phyloP scores from a whole-genome alignment of 2,113 vertebrate species.

The Lepisosteus osseus region DNA sequence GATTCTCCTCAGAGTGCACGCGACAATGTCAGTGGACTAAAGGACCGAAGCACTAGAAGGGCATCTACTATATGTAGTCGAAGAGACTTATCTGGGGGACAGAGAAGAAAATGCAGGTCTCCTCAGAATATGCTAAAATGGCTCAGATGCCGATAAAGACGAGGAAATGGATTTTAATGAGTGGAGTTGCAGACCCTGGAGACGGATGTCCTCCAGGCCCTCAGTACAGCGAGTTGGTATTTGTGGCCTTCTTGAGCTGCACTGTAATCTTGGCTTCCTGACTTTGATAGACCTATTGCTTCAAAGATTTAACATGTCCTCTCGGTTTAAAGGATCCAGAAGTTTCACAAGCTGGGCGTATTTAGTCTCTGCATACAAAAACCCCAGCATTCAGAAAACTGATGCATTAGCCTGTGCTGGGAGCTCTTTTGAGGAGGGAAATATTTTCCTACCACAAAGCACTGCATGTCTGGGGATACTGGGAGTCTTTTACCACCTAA shows the following conservation, averaged over 20 bases:
- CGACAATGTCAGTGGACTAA: not conserved
- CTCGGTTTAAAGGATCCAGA: not conserved
- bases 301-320: conserved; percentile 15
- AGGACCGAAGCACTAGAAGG: too few relatives aligned
- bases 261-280: conserved; percentile 24
- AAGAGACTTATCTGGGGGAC: not conserved
- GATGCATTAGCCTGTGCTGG: not conserved
- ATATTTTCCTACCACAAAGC: not conserved
- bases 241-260: conserved; percentile 54
- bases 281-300: conserved; percentile 22
- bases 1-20: too few relatives aligned
- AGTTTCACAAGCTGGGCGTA: not conserved
- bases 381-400: not conserved
- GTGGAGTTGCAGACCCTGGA: conserved; percentile 46
- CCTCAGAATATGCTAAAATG: not conserved
- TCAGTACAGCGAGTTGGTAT: conserved; percentile 26
- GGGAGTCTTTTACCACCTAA: conserved; percentile 55
- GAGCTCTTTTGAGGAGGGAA: not conserved
- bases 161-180: conserved; percentile 54
- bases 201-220: conserved; percentile 42
- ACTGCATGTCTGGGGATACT: conserved; percentile 30
- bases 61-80: too few relatives aligned
- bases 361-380: conserved; percentile 12
- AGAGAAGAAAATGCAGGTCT: not conserved
- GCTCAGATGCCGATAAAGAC: conserved; percentile 25